These are phyloP conservation scores for Psettodes erumei DNA, from an alignment of 2,113 vertebrate genomes.

Conservation along the genomic window DNA sequence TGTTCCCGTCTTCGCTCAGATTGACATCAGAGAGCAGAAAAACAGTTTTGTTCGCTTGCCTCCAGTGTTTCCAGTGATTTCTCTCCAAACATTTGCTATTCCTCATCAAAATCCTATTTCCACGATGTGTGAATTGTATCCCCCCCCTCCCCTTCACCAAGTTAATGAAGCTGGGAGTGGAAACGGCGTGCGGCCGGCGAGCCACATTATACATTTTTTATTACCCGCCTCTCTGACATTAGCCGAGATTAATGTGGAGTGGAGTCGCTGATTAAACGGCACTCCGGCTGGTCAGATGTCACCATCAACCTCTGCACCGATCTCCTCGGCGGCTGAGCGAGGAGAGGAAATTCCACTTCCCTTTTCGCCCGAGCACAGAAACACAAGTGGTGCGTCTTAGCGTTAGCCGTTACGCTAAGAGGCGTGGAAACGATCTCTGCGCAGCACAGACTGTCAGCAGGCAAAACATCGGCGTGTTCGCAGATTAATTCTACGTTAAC, in stretches of 20 bases:
- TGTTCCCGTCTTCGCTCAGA: conserved; percentile 25
- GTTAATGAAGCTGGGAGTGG: conserved; percentile 41
- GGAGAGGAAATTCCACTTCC: not conserved
- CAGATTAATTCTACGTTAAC: no score
- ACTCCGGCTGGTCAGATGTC: conserved; percentile 47
- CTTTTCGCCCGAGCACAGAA: no score
- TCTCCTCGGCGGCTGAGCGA: conserved; percentile 6
- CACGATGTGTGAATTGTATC: conserved; percentile 14
- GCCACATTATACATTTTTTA: conserved; percentile 55
- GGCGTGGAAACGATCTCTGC: no score
- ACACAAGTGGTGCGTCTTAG: no score
- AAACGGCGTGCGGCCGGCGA: conserved; percentile 20
- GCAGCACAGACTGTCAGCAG: no score
- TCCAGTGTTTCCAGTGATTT: not conserved
- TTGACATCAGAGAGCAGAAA: conserved; percentile 28
- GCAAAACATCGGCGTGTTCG: no score
- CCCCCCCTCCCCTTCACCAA: conserved; percentile 14
- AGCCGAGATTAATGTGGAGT: conserved; percentile 49
- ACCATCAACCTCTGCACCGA: conserved; percentile 10
- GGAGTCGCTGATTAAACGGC: conserved; percentile 52
- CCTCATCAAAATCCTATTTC: conserved; percentile 52
- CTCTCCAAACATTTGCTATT: conserved; percentile 35
- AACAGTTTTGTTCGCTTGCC: conserved; percentile 23
- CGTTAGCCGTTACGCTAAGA: not conserved
- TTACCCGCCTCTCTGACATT: conserved; percentile 37